Base-by-base conservation (phyloP, 2,113 vertebrate genomes). In the Coregonus clupeaformis region DNA sequence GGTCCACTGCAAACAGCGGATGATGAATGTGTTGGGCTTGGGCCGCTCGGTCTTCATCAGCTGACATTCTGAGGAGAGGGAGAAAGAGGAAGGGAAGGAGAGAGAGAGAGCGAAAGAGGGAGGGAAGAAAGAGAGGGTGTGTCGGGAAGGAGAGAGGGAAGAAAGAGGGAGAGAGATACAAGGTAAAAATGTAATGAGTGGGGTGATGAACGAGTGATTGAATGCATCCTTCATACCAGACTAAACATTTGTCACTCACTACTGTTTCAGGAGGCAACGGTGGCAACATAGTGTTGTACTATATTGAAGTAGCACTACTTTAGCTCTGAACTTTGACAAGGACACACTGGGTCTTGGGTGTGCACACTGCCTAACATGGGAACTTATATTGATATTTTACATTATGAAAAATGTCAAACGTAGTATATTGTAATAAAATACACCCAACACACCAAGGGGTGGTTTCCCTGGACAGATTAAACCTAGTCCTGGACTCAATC, bases 1-100 rank as follows among this genome's bases (percentile, higher is more conserved):
- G 88, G 97, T 98, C 96, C 97, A 98, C 89, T 98, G 97, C 84
- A 98, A 94, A 85, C 97, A 98, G 94, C 97, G 95, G 91, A 98
- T 98, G 92, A 98, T 98, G 91, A 98, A 98, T 45, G 96, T 98
- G 91, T 98, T 98, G 49, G 97, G 95, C 87, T 97, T 97, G 89
- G 97, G 97, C 87, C 97, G 92, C 91, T 98, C 97, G 18, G 97
- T 98, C 94, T 97, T 98, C 96, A 98, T 97, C 90, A 98, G 91
- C 57, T 98, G 97, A 90, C 96, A 92, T 80, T 93, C 92, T 94
- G 80, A n/a, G n/a, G n/a, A 71, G 12, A 36, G 49, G 27, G 49
- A 25, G 69, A 27, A 55, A 75, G 6, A 64, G 16, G 57, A 14
- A 30, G 29, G 71, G 13, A 18, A 5, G 27, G 18, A 5, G 22